phyloP scores from a whole-genome alignment of 2,888 invertebrate species.

The Venusia cambrica region DNA sequence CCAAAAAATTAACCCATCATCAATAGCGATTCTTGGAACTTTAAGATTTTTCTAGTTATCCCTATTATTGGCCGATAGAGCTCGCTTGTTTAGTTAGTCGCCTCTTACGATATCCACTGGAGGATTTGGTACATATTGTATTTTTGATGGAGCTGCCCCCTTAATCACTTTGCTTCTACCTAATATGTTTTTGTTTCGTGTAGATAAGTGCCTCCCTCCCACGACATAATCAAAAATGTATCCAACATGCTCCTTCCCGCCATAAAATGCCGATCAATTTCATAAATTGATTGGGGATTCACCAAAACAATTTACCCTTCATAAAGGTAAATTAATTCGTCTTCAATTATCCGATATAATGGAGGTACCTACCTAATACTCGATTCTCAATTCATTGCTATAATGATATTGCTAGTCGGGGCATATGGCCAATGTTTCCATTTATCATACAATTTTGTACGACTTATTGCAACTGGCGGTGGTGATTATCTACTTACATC shows the following conservation, averaged over 20 bases:
- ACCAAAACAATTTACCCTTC: conserved; percentile 70
- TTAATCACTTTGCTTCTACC: not conserved
- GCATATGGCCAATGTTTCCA: conserved; percentile 43
- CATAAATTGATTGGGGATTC: conserved; percentile 72
- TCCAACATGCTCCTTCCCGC: conserved; percentile 22
- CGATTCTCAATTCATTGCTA: conserved; percentile 32
- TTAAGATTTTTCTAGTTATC: too few relatives aligned
- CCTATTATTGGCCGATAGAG: too few relatives aligned
- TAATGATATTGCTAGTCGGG: conserved; percentile 37
- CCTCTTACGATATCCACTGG: too few relatives aligned
- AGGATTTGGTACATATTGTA: too few relatives aligned
- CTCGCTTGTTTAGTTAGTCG: too few relatives aligned
- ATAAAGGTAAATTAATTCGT: conserved; percentile 67
- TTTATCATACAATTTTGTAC: conserved; percentile 1
- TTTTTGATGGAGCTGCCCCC: too few relatives aligned
- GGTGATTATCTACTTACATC: too few relatives aligned
- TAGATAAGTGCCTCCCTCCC: conserved; percentile 6
- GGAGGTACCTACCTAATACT: conserved; percentile 18
- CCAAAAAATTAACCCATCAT: too few relatives aligned
- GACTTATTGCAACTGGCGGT: not conserved
- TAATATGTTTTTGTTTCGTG: conserved; percentile 3
- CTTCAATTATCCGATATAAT: conserved; percentile 52
- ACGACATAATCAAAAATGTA: conserved; percentile 26
- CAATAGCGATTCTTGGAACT: too few relatives aligned
- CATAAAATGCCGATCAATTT: conserved; percentile 59